Evolutionary conservation across 2,888 invertebrate genomes (phyloP), one percentile per base, ranked within the genome.

Genomic region (Antheraea assamensis): DNA sequence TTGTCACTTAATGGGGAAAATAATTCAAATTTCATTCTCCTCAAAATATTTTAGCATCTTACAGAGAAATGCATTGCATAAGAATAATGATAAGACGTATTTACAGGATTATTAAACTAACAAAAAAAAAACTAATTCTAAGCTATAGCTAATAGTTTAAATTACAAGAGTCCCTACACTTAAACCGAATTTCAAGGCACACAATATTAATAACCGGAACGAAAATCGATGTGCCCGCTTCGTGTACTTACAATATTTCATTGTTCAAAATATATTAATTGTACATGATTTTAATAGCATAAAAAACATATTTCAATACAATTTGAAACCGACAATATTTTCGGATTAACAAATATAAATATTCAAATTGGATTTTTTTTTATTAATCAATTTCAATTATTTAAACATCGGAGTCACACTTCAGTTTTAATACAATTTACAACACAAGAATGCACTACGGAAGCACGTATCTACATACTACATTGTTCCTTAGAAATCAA

Each of bases 41-140:
- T 86, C 90, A 87, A 89, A 83, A 80, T 81, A 87, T 82, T 88
- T 90, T 85, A 85, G 84, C 89, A 88, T 89, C 91, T 91, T 92
- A 92, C 89, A 92, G 88, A 89, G 89, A 93, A 93, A 93, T 93
- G 92, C 93, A 93, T 93, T 93, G 92, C 89, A 91, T 91, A 90
- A 92, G 90, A 90, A 92, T 92, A 90, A 92, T 88, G 87, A 92
- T 93, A 92, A 89, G 79, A 83, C 77, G 87, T 94, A 93, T 94
- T 90, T 94, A 93, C 93, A 94, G 80, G 79, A 80, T 83, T 89
- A 61, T 30, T 61, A 61, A 8, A 80, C 81, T 88, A 72, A 27
- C 27, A 27, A 61, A 61, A 61, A 61, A n/a, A 70, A 47, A 72
- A 64, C 47, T 72, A 74, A 58, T 49, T 75, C 82, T 87, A 85